Evolutionary conservation across 2,113 vertebrate genomes (phyloP), one percentile per base, ranked within the genome.

Genomic region (Aspidoscelis tigris): DNA sequence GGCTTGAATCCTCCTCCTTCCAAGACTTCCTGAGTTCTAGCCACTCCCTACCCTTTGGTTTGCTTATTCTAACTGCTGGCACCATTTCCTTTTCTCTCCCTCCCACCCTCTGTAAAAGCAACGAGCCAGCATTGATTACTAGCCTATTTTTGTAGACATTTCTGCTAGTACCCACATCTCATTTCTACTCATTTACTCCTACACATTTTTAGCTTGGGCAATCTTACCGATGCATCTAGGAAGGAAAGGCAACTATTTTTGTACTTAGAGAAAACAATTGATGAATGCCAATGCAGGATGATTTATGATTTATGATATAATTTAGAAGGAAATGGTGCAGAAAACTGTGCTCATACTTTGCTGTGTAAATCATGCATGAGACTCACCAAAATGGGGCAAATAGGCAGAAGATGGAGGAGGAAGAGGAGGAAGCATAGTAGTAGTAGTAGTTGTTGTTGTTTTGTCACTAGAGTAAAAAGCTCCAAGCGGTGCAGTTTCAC

Each of bases 291-390:
- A 1, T 55, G 55, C 47, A 58, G 65, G 41, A 3, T 24, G 81
- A 75, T 81, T 88, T 90, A 89, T 90, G 61, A 87, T 86, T 90
- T 81, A 91, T 88, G 39, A 87, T 39, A 79, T 80, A 89, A 86
- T 83, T 89, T 90, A 80, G 91, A 64, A 89, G 14, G 71, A 93
- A 93, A 89, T 80, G 88, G 53, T 81, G 69, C 41, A 88, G 66
- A 92, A 94, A 90, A 85, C 20, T 41, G 1, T 68, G 70, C 66
- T 69, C 78, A 18, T 4, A 47, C 24, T 87, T 64, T 22, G 12
- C 21, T 84, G 10, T 33, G 1, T 88, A 87, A 91, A 86, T 81
- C 33, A 58, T 83, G 0, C 24, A 73, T 69, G 24, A 83, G 53
- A 82, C 44, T 76, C 72, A 76, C 41, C 86, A 80, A 11, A 65